Evolutionary conservation across 2,888 invertebrate species (phyloP), one percentile per base, ranked within the genome.

Genomic region (Habrosyne pyritoides): DNA sequence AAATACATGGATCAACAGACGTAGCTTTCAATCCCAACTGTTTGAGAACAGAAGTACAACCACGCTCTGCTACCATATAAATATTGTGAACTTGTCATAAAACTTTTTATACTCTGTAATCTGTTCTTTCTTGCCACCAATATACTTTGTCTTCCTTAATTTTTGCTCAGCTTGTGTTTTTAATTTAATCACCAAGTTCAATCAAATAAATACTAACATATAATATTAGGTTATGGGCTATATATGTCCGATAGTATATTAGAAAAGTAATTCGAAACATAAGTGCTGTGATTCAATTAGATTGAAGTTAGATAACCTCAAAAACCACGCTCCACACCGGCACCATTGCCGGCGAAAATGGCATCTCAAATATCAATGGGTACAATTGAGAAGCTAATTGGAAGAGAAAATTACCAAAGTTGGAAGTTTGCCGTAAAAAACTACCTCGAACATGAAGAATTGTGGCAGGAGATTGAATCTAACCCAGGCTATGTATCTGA

Each of bases 1-100:
- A 65, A 10, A 67, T 28, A 56, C 63, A 63, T 46, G 63, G 61
- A 51, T 68, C 63, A 6, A 56, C 33, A 51, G 58, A 61, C 21
- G 58, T 53, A 50, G 55, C 56, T 26, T 54, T 33, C 50, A 56
- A 53, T 33, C 57, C 63, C 50, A 63, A 47, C 21, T 59, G 53
- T 30, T 57, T 46, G n/a, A 63, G 30, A 8, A 56, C 53, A 33
- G 21, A 30, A 30, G 48, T 53, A 1, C n/a, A n/a, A n/a, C n/a
- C n/a, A n/a, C n/a, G n/a, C n/a, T n/a, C n/a, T n/a, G n/a, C n/a
- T n/a, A n/a, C n/a, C n/a, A n/a, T n/a, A n/a, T n/a, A n/a, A n/a
- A n/a, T n/a, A n/a, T n/a, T n/a, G n/a, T n/a, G n/a, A n/a, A n/a
- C n/a, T n/a, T n/a, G n/a, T n/a, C n/a, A n/a, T n/a, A n/a, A n/a